Percentiles rank a stretch among this genome's conserved stretches.
Conservation (phyloP, 2,888 invertebrate genomes). For the Dynastes maya region DNA sequence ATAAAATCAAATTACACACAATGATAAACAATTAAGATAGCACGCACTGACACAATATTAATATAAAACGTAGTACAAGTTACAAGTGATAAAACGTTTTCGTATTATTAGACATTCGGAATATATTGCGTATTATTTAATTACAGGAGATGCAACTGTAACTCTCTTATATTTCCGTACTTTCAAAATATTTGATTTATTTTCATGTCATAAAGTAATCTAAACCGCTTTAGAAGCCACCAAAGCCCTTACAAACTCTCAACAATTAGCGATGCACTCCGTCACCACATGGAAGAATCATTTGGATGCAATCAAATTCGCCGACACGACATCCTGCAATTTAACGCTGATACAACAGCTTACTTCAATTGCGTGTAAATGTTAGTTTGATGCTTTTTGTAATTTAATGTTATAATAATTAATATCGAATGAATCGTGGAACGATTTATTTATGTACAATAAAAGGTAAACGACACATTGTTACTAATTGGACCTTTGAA, state of each 20-base stretch:
- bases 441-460: neutral
- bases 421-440: neutral
- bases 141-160: too few relatives aligned
- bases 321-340: neutral
- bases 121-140: too few relatives aligned
- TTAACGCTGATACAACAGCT: neutral
- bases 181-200: too few relatives aligned
- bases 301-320: neutral
- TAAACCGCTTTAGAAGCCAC: neutral
- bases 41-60: too few relatives aligned
- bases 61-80: too few relatives aligned
- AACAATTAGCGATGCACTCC: neutral
- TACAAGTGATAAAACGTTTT: too few relatives aligned
- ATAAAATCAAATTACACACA: too few relatives aligned
- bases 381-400: neutral
- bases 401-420: neutral
- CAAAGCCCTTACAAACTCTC: neutral
- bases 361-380: neutral
- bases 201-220: neutral
- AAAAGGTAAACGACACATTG: too few relatives aligned
- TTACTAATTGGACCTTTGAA: too few relatives aligned
- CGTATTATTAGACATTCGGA: too few relatives aligned
- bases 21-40: too few relatives aligned
- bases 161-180: too few relatives aligned
- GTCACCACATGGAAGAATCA: neutral